These are phyloP conservation scores for Phoenoteleia sp. DNA, from an alignment of 2,888 invertebrate genomes.

Conservation along the genomic window DNA sequence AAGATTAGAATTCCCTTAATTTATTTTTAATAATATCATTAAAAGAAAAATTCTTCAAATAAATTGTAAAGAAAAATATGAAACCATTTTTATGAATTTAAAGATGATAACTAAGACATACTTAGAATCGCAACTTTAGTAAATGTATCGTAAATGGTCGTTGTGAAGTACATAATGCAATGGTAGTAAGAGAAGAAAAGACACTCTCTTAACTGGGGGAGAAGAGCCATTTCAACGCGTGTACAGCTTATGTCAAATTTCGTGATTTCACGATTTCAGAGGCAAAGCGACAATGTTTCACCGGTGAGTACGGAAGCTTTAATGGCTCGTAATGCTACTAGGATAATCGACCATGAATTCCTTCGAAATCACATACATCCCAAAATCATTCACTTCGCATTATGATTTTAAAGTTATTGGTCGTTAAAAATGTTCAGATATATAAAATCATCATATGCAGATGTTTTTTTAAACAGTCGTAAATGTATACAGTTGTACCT, in stretches of 20 bases:
- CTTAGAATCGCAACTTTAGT: slow-evolving; percentile 74
- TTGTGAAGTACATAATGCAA: slow-evolving; percentile 85
- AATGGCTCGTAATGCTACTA: slow-evolving; percentile 82
- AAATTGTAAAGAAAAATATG: slow-evolving; percentile 23
- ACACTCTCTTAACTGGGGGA: slow-evolving; percentile 81
- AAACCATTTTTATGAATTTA: slow-evolving; percentile 38
- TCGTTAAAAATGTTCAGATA: slow-evolving; percentile 9
- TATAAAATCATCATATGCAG: too few relatives aligned
- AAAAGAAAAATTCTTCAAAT: too few relatives aligned
- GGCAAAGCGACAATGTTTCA: slow-evolving; percentile 77
- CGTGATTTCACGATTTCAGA: slow-evolving; percentile 79
- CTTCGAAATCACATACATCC: slow-evolving; percentile 74
- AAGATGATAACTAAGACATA: slow-evolving; percentile 64
- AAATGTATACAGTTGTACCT: too few relatives aligned
- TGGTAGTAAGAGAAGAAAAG: slow-evolving; percentile 78
- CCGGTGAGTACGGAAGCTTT: slow-evolving; percentile 77
- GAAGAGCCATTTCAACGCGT: slow-evolving; percentile 83
- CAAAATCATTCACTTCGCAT: slow-evolving; percentile 68
- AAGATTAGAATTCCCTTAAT: too few relatives aligned
- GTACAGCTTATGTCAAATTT: slow-evolving; percentile 78
- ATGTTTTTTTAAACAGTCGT: too few relatives aligned
- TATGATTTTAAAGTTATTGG: slow-evolving; percentile 62
- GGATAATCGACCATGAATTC: slow-evolving; percentile 84
- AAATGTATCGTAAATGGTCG: slow-evolving; percentile 86
- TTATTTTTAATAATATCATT: too few relatives aligned